Evolutionary conservation across 1,140 invertebrate species (phyloP).

Genomic region (Plectus sambesii): DNA sequence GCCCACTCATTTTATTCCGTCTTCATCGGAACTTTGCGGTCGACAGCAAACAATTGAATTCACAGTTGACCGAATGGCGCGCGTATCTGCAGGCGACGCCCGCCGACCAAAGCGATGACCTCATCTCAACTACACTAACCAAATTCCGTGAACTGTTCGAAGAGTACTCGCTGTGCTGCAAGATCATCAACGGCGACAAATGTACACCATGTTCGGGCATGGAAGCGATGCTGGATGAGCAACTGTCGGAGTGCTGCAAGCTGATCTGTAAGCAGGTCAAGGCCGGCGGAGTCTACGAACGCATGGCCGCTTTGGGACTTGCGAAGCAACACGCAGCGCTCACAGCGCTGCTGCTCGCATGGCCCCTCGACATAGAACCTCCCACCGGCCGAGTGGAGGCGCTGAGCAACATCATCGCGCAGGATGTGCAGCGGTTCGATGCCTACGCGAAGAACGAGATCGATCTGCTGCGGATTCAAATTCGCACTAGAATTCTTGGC

Average conservation of each 20-base stretch:
- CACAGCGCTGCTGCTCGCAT: constrained; percentile 18
- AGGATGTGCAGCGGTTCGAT: constrained; percentile 8
- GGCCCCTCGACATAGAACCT: constrained; percentile 20
- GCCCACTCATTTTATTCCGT: constrained; percentile 23
- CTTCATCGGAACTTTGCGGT: constrained; percentile 16
- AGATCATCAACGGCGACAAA: no score
- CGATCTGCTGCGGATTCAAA: no score
- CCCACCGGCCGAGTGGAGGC: constrained; percentile 10
- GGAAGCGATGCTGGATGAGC: no score
- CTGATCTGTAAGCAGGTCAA: constrained; percentile 20
- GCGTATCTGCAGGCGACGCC: background rate
- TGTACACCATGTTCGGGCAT: no score
- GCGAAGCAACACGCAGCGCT: constrained; percentile 11
- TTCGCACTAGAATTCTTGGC: no score
- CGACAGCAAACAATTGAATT: constrained; percentile 11
- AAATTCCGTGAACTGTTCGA: no score
- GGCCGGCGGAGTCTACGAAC: no score
- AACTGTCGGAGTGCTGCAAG: no score
- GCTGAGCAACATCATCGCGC: background rate
- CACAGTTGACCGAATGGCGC: constrained; percentile 3
- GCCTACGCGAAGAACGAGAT: constrained; percentile 20
- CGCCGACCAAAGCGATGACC: constrained; percentile 1
- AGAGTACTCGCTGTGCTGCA: no score
- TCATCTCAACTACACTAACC: no score
- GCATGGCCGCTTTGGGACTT: constrained; percentile 9